Conservation (phyloP, 2,888 invertebrate species). For the Epirrhoe alternata region DNA sequence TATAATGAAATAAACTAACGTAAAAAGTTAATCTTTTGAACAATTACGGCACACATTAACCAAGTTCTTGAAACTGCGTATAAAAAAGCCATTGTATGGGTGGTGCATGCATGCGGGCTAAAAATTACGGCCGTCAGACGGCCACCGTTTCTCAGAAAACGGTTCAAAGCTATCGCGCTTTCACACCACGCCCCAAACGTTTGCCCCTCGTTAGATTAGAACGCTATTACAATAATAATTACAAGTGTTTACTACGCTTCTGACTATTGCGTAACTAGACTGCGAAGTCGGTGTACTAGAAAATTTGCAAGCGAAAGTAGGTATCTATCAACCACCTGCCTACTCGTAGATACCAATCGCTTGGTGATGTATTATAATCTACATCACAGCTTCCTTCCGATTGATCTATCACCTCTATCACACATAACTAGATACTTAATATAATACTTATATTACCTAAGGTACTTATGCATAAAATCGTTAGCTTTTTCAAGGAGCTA, state of each 20-base stretch:
- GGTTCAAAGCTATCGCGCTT: slow-evolving; percentile 51
- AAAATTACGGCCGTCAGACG: neutral
- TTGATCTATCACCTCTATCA: slow-evolving; percentile 22
- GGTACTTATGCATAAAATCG: too few species aligned
- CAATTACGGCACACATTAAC: neutral
- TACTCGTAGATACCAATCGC: slow-evolving; percentile 39
- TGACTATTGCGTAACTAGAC: slow-evolving; percentile 59
- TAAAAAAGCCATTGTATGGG: too few species aligned
- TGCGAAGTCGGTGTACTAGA: slow-evolving; percentile 56
- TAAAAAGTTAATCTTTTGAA: neutral
- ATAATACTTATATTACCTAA: neutral
- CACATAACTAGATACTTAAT: slow-evolving; percentile 14
- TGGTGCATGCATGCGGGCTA: neutral
- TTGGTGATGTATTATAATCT: slow-evolving; percentile 22
- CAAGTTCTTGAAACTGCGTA: too few species aligned
- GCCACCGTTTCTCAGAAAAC: neutral
- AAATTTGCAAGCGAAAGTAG: slow-evolving; percentile 78
- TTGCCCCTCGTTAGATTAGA: slow-evolving; percentile 67
- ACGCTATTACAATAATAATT: slow-evolving; percentile 77
- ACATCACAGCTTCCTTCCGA: slow-evolving; percentile 24
- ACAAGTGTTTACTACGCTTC: slow-evolving; percentile 68
- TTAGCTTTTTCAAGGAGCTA: neutral
- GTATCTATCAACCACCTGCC: slow-evolving; percentile 35
- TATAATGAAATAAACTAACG: neutral
- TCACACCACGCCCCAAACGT: slow-evolving; percentile 55